phyloP scores from a whole-genome alignment of 2,113 vertebrate genomes.

The Podarcis raffonei region DNA sequence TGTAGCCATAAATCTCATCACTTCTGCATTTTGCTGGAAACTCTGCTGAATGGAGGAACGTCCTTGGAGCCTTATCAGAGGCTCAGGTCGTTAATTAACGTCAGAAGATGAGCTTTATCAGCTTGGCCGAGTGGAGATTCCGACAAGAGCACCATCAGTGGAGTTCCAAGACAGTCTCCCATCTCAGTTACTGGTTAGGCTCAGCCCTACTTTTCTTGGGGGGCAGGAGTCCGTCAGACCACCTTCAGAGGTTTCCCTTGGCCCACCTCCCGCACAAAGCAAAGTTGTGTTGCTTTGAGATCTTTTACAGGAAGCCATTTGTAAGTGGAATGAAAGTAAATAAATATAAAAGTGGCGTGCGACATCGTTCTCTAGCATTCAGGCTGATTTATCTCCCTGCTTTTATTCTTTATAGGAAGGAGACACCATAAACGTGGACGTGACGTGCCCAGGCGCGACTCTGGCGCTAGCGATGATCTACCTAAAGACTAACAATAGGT shows the following conservation, averaged over 20 bases:
- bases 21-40: too few relatives aligned
- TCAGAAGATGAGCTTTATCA: too few relatives aligned
- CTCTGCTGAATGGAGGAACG: too few relatives aligned
- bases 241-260: neutral
- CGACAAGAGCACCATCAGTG: neutral
- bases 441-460: constrained; percentile 95
- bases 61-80: too few relatives aligned
- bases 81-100: too few relatives aligned
- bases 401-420: constrained; percentile 84
- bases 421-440: constrained; percentile 97
- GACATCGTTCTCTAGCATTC: too few relatives aligned
- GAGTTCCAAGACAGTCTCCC: neutral
- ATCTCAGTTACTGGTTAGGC: neutral
- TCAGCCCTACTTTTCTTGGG: neutral
- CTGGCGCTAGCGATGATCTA: constrained; percentile 98
- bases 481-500: constrained; percentile 98
- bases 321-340: too few relatives aligned
- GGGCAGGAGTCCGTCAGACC: neutral
- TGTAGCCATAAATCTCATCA: too few relatives aligned
- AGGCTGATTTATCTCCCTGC: neutral
- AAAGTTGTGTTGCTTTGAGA: too few relatives aligned
- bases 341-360: too few relatives aligned
- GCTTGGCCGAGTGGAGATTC: too few relatives aligned
- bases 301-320: too few relatives aligned
- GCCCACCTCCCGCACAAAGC: neutral